Evolutionary conservation across 2,888 invertebrate genomes (phyloP), one percentile per base, ranked within the genome.

Genomic region (Oxycera nigricornis): DNA sequence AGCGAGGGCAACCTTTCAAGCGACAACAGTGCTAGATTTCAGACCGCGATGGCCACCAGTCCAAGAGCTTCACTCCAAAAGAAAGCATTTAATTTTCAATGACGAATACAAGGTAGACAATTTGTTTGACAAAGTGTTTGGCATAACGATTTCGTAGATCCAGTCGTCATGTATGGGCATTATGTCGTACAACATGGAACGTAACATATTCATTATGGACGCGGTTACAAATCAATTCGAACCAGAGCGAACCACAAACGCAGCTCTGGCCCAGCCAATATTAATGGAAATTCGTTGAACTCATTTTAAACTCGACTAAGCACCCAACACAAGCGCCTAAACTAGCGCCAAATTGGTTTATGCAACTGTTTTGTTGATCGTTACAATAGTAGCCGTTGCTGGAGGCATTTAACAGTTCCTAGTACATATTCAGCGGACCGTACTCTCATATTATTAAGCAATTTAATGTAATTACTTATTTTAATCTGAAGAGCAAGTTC

Each of bases 61-160:
- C 39, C 22, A 65, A 65, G 41, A 41, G 20, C 35, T 41, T 65
- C 65, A 41, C 65, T 41, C 24, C 11, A 41, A 65, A 65, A 65
- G 65, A 65, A 65, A 65, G 65, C 65, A 39, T 65, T 65, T 65
- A 62, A 39, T n/a, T 39, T 65, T 39, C 41, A 65, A 65, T 65
- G 65, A 65, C 65, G 65, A 65, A 65, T 65, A 65, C 65, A 65
- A 30, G 65, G 65, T 65, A 65, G 65, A 65, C 65, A 65, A 65
- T 65, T 65, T 65, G 65, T 65, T 65, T 65, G 65, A 65, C 65
- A 65, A 65, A 65, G 65, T 65, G 65, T 65, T 41, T 35, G 65
- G 39, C 35, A 65, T 35, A 39, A 41, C 22, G 24, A 41, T 65
- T 65, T 65, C 65, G 22, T 22, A n/a, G 39, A 65, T 65, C 41